A percentile compares a stretch with the other conserved stretches of the same genome.
phyloP scores from a whole-genome alignment of 2,113 vertebrate species.

The Myocastor coypus region DNA sequence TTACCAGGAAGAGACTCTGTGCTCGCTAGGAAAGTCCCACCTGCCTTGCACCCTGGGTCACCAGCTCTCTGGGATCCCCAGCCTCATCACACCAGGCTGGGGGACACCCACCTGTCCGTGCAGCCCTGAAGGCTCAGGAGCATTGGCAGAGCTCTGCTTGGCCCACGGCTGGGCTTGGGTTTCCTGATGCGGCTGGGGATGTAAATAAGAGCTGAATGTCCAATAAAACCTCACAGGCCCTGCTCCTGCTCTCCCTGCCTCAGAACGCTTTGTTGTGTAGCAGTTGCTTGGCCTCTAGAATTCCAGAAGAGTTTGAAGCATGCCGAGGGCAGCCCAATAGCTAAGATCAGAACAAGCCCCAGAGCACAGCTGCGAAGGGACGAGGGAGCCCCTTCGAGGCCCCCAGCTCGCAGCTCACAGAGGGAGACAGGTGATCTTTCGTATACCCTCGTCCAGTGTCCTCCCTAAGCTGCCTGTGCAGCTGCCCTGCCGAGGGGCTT shows the following conservation, averaged over 20 bases:
- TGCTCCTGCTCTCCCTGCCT: not conserved
- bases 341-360: not conserved
- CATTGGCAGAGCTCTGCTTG: too few species aligned
- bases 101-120: fast-evolving
- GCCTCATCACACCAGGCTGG: fast-evolving
- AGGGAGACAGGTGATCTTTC: fast-evolving
- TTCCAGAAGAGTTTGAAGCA: not conserved
- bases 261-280: not conserved
- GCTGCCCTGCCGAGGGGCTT: not conserved
- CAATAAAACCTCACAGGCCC: not conserved
- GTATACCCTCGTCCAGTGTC: not conserved
- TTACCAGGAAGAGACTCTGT: not conserved
- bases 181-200: not conserved
- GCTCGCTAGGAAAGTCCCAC: fast-evolving
- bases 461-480: not conserved
- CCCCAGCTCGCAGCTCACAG: not conserved
- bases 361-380: not conserved
- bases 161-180: not conserved
- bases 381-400: fast-evolving
- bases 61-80: fast-evolving
- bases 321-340: not conserved
- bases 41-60: fast-evolving
- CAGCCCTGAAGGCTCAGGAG: not conserved
- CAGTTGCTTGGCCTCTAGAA: not conserved
- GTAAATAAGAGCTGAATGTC: not conserved